Conservation (phyloP, 2,113 vertebrate genomes). For the Eudyptes chrysolophus region DNA sequence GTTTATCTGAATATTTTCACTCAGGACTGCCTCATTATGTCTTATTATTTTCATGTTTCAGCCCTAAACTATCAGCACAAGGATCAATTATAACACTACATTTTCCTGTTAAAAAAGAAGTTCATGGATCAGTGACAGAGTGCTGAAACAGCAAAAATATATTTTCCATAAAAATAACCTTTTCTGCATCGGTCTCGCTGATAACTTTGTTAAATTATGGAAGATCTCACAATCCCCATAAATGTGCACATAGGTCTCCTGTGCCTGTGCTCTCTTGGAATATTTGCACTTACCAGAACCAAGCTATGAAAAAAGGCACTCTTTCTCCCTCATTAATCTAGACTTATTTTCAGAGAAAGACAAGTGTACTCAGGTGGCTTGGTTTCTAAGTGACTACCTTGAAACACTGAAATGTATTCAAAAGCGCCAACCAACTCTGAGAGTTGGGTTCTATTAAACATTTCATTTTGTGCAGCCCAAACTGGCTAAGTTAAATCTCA, state of each 20-base stretch:
- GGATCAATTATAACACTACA: not conserved
- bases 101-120: not conserved
- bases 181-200: not conserved
- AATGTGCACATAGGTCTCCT: not conserved
- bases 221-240: not conserved
- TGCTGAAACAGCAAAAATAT: not conserved
- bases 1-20: slow-evolving; percentile 9
- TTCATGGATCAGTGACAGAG: not conserved
- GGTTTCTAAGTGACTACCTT: not conserved
- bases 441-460: not conserved
- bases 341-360: not conserved
- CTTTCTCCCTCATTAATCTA: not conserved
- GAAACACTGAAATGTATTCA: not conserved
- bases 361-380: not conserved
- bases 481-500: not conserved
- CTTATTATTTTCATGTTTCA: not conserved
- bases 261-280: not conserved
- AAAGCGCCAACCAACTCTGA: not conserved
- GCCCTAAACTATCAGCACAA: not conserved
- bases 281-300: not conserved
- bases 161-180: not conserved
- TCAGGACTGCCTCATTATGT: not conserved
- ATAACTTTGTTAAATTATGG: not conserved
- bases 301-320: not conserved
- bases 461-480: not conserved